A percentile compares a stretch with the other conserved stretches of the same genome.
These are phyloP conservation scores for Trichonephila inaurata DNA, from an alignment of 1,140 invertebrate genomes.

Conservation along the genomic window DNA sequence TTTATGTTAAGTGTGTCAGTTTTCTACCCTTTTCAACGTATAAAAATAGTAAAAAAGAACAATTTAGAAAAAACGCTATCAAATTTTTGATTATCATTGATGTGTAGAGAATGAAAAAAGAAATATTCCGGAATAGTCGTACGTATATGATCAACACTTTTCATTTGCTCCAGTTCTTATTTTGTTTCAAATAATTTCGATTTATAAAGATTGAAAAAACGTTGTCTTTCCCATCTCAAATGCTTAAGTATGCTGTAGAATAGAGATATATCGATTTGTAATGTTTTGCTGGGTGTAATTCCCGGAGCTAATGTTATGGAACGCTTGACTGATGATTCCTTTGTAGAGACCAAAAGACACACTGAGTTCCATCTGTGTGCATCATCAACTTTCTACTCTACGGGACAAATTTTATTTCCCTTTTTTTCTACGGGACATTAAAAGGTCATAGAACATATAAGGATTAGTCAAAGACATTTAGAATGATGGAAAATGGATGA, in stretches of 20 bases:
- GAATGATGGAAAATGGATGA: background rate
- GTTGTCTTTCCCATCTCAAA: background rate
- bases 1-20: too few species aligned
- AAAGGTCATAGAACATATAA: constrained; percentile 34
- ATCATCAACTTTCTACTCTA: constrained; percentile 46
- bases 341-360: background rate
- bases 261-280: background rate
- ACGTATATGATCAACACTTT: background rate
- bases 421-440: constrained; percentile 38
- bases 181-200: constrained; percentile 19
- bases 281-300: background rate
- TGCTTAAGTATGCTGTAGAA: background rate
- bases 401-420: background rate
- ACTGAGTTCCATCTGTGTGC: background rate
- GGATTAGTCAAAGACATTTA: background rate
- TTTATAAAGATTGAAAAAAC: background rate
- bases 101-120: background rate
- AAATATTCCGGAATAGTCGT: background rate
- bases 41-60: background rate
- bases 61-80: background rate
- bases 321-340: background rate
- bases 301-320: constrained; percentile 32
- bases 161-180: background rate
- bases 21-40: background rate
- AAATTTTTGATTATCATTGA: background rate